Percentiles rank a stretch among this genome's conserved stretches.
These are phyloP conservation scores for Montifringilla adamsi DNA, from an alignment of 2,113 vertebrate species.

Conservation along the genomic window DNA sequence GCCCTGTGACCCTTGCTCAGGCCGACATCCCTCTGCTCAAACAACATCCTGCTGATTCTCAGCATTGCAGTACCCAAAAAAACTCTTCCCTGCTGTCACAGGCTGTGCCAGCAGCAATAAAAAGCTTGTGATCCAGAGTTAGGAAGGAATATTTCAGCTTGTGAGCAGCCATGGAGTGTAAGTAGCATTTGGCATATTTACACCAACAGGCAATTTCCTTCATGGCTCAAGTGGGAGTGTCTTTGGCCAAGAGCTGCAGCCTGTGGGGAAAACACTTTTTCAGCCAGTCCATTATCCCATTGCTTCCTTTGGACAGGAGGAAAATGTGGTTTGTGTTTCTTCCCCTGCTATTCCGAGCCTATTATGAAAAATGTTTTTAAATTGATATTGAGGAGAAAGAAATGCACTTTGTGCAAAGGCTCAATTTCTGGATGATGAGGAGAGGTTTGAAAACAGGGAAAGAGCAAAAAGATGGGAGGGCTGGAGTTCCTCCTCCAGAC, in stretches of 20 bases:
- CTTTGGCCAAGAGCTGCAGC: not conserved
- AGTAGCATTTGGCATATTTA: not conserved
- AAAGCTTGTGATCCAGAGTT: not conserved
- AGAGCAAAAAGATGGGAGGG: not conserved
- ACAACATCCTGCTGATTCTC: not conserved
- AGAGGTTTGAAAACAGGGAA: not conserved
- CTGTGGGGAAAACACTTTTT: not conserved
- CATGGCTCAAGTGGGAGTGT: fast-evolving
- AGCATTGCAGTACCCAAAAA: not conserved
- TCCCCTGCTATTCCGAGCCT: not conserved
- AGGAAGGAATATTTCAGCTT: not conserved
- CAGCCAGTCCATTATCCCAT: not conserved
- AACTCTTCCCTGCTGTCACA: not conserved
- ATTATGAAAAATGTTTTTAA: not conserved
- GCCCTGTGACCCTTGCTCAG: not conserved
- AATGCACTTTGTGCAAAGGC: not conserved
- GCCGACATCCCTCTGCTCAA: not conserved
- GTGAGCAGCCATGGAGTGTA: not conserved
- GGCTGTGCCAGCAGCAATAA: not conserved
- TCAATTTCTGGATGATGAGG: not conserved
- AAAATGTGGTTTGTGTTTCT: not conserved
- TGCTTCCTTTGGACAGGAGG: not conserved
- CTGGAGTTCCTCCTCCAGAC: not conserved
- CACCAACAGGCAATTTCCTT: not conserved
- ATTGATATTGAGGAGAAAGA: not conserved